These are phyloP conservation scores for Drosophila longiperda DNA, from an alignment of 2,888 invertebrate species.

Conservation along the genomic window DNA sequence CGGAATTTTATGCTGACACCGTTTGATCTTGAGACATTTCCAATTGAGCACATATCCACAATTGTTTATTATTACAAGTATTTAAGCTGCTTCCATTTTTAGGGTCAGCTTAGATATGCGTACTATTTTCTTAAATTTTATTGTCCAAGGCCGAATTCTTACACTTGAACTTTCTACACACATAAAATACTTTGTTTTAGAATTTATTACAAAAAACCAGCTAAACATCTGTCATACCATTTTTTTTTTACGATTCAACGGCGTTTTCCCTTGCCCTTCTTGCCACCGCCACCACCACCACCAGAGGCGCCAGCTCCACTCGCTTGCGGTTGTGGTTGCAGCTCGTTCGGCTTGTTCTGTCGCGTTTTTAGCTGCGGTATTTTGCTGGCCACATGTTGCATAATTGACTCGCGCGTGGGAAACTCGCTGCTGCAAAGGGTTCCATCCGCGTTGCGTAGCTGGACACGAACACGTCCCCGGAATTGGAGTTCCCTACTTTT, in stretches of 20 bases:
- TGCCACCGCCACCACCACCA: conserved; percentile 74
- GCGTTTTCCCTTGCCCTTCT: conserved; percentile 84
- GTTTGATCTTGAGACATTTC: conserved; percentile 75
- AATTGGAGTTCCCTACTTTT: conserved; percentile 94
- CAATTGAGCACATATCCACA: conserved; percentile 59
- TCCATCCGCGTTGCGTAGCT: conserved; percentile 96
- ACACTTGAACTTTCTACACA: conserved; percentile 65
- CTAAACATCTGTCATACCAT: conserved; percentile 42
- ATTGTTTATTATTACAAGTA: conserved; percentile 23
- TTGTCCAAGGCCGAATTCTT: conserved; percentile 57
- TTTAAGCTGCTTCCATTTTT: conserved; percentile 40
- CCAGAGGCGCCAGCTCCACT: conserved; percentile 52
- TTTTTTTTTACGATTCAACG: conserved; percentile 47
- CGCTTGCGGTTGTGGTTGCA: conserved; percentile 59
- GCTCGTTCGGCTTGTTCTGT: conserved; percentile 85
- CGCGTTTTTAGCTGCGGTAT: conserved; percentile 96
- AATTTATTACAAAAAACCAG: conserved; percentile 70
- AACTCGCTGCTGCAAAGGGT: conserved; percentile 89
- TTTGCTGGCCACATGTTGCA: conserved; percentile 91
- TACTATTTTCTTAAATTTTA: conserved; percentile 24
- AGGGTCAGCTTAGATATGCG: conserved; percentile 40
- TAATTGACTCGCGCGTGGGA: conserved; percentile 90
- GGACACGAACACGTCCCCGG: conserved; percentile 96
- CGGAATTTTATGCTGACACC: conserved; percentile 71
- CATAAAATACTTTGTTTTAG: conserved; percentile 20